Percentiles rank a stretch among this genome's conserved stretches.
Conservation (phyloP, 2,888 invertebrate genomes). For the Parochlus steinenii region DNA sequence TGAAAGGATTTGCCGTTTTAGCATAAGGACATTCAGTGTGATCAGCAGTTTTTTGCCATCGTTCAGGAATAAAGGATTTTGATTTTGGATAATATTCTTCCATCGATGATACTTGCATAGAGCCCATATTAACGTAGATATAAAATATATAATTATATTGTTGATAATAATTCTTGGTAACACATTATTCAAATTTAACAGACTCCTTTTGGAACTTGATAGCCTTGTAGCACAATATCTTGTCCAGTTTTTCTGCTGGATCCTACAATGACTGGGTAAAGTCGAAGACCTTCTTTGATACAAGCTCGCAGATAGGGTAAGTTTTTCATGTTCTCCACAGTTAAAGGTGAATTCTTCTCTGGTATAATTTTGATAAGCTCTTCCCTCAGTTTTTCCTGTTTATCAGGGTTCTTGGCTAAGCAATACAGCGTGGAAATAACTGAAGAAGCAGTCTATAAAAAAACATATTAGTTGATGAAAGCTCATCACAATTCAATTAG, state of each 20-base stretch:
- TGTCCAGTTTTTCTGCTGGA: constrained; percentile 29
- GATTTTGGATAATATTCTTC: constrained; percentile 40
- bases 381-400: constrained; percentile 34
- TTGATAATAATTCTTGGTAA: background rate
- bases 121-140: background rate
- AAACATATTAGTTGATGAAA: constrained; percentile 11
- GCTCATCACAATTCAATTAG: background rate
- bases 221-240: constrained; percentile 31
- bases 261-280: constrained; percentile 29
- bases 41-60: constrained; percentile 37
- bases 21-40: constrained; percentile 9
- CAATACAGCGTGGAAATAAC: constrained; percentile 34
- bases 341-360: constrained; percentile 18
- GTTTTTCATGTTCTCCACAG: constrained; percentile 14
- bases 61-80: constrained; percentile 42
- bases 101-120: constrained; percentile 15
- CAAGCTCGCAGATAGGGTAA: constrained; percentile 41
- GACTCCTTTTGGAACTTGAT: constrained; percentile 32
- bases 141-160: background rate
- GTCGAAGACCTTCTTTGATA: constrained; percentile 41
- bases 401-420: constrained; percentile 34
- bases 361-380: constrained; percentile 25
- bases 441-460: constrained; percentile 32
- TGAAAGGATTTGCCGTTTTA: constrained; percentile 20
- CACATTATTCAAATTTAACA: background rate